Conservation (phyloP, 2,888 invertebrate species). For the Euzophera pinguis region DNA sequence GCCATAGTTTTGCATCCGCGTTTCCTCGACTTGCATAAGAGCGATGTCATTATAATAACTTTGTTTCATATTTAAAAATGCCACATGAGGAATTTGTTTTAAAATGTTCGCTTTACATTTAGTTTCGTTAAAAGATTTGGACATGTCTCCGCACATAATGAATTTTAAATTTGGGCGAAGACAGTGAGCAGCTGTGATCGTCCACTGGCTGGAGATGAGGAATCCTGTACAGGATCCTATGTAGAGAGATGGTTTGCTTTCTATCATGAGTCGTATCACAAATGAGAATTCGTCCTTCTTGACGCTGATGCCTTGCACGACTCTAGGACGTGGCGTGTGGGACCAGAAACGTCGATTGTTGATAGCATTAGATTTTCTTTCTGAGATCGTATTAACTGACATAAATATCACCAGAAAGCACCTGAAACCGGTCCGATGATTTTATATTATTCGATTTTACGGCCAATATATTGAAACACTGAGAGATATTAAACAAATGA, state of each 20-base stretch:
- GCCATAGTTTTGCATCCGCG: background rate
- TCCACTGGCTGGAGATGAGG: background rate
- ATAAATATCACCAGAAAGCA: background rate
- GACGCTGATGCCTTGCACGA: background rate
- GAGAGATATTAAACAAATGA: too few relatives aligned
- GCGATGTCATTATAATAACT: background rate
- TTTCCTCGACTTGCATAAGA: background rate
- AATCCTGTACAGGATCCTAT: background rate
- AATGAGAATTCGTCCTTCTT: background rate
- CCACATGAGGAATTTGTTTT: background rate
- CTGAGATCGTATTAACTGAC: background rate
- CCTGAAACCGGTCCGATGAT: conserved; percentile 21
- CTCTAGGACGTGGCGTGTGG: background rate
- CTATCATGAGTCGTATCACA: background rate
- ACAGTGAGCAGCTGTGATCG: background rate
- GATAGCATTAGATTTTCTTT: background rate
- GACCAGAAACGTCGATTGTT: background rate
- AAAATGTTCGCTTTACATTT: background rate
- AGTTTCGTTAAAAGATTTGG: background rate
- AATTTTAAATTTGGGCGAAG: background rate
- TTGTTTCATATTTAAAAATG: background rate
- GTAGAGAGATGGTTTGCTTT: background rate
- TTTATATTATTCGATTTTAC: too few relatives aligned
- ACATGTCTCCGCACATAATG: background rate
- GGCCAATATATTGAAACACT: too few relatives aligned